Base-by-base conservation (phyloP, 2,888 invertebrate species). In the Drosophila trichaetosa region DNA sequence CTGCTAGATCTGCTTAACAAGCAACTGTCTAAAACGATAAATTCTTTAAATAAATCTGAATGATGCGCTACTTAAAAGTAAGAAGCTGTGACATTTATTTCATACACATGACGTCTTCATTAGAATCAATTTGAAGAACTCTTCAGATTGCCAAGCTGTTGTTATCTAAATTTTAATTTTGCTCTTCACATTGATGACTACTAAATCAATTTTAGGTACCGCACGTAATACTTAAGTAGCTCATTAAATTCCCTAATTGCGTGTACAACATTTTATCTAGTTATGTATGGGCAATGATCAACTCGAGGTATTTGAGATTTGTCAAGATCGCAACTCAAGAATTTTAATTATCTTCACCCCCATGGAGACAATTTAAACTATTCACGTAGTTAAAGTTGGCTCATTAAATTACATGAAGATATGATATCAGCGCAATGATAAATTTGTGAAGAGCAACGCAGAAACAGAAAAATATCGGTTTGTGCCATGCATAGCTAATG, bases 401-500 rank as follows among this genome's bases (percentile, higher is more conserved):
- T 70, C 69, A 54, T 73, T 70, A 69, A 73, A 77, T 77, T 63
- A 48, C 66, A 70, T 61, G 63, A 2, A 54, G 42, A 4, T 46
- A 38, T 48, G 18, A 40, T 62, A 74, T 70, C 58, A 46, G 61
- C 16, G 4, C 11, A 56, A 21, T 69, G 59, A 74, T 74, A 70
- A 79, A 69, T 66, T 53, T 57, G 65, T 34, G 10, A 16, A 57
- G 64, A 80, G 76, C 76, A 60, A 59, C 67, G 49, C 24, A 48
- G 60, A 59, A 27, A 29, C 31, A 48, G 51, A 40, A 36, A 54
- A 52, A 27, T 24, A 58, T 46, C 31, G 40, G 21, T 24, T 16
- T 72, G 60, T 69, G 69, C 46, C 69, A 21, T 52, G 79, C 77
- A 83, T 85, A 71, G 53, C 71, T 73, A 84, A 85, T 83, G 72